Evolutionary conservation across 2,113 vertebrate species (phyloP).

Genomic region (Python bivittatus): DNA sequence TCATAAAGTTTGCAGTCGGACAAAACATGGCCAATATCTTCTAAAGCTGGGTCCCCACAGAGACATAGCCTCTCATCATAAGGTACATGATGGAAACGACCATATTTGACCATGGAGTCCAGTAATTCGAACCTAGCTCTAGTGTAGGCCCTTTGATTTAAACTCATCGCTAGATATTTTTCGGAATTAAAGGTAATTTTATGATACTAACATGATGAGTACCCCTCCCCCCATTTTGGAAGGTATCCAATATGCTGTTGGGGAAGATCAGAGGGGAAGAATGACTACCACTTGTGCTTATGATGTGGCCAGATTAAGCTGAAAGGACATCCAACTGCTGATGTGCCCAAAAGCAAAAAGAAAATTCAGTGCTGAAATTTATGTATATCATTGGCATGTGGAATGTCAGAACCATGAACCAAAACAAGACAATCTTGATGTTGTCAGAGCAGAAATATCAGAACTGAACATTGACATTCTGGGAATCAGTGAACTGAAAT

Average conservation of each 20-base stretch:
- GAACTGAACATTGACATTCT: neutral
- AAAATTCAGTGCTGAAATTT: neutral
- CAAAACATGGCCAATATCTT: too few relatives aligned
- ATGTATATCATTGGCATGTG: neutral
- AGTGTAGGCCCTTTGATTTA: too few relatives aligned
- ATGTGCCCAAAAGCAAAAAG: neutral
- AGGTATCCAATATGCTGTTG: neutral
- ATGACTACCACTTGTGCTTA: neutral
- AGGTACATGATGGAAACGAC: too few relatives aligned
- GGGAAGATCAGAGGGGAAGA: neutral
- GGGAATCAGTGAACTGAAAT: neutral
- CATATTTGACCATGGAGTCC: too few relatives aligned
- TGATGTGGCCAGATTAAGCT: neutral
- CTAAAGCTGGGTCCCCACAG: too few relatives aligned
- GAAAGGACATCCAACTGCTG: neutral
- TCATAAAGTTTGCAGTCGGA: too few relatives aligned
- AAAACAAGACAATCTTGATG: neutral
- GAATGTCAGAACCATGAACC: neutral
- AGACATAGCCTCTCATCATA: too few relatives aligned
- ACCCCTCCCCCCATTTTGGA: neutral
- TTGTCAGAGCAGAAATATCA: neutral
- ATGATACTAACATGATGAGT: neutral
- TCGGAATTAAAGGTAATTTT: too few relatives aligned
- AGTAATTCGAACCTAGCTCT: too few relatives aligned
- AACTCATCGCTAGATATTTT: too few relatives aligned